Percentiles rank a stretch among this genome's conserved stretches.
Conservation (phyloP, 2,888 invertebrate genomes). For the Entomobrya multifasciata region DNA sequence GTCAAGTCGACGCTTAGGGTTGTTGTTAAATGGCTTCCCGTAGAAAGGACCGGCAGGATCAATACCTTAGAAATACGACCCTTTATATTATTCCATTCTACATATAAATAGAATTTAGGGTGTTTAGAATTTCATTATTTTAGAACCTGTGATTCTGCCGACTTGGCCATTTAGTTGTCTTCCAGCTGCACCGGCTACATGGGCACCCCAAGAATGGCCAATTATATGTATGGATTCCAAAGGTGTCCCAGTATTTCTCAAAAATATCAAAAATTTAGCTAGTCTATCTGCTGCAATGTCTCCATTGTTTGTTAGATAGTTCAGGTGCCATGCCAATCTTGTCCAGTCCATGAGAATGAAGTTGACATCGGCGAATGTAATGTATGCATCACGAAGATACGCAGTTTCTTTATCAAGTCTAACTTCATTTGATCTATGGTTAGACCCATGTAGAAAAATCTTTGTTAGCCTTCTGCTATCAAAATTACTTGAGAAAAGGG, state of each 20-base stretch:
- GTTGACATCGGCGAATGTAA: slow-evolving; percentile 74
- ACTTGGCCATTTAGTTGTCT: slow-evolving; percentile 66
- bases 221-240: slow-evolving; percentile 73
- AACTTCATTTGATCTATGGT: slow-evolving; percentile 73
- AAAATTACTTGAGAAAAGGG: slow-evolving; percentile 69
- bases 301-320: slow-evolving; percentile 72
- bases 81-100: background rate
- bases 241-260: slow-evolving; percentile 69
- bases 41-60: slow-evolving; percentile 77
- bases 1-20: slow-evolving; percentile 71
- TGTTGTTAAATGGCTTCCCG: slow-evolving; percentile 68
- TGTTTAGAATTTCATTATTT: background rate
- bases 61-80: slow-evolving; percentile 58
- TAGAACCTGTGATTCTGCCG: slow-evolving; percentile 74
- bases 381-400: slow-evolving; percentile 73
- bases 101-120: background rate
- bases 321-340: slow-evolving; percentile 64
- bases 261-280: slow-evolving; percentile 70
- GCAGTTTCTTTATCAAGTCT: slow-evolving; percentile 73
- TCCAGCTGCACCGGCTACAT: slow-evolving; percentile 74
- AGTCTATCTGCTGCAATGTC: slow-evolving; percentile 70
- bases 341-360: slow-evolving; percentile 76
- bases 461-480: slow-evolving; percentile 71
- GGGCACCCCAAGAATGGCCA: slow-evolving; percentile 75
- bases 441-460: slow-evolving; percentile 73